These are phyloP conservation scores for Lerista edwardsae DNA, from an alignment of 2,797 vertebrate genomes.

Conservation along the genomic window DNA sequence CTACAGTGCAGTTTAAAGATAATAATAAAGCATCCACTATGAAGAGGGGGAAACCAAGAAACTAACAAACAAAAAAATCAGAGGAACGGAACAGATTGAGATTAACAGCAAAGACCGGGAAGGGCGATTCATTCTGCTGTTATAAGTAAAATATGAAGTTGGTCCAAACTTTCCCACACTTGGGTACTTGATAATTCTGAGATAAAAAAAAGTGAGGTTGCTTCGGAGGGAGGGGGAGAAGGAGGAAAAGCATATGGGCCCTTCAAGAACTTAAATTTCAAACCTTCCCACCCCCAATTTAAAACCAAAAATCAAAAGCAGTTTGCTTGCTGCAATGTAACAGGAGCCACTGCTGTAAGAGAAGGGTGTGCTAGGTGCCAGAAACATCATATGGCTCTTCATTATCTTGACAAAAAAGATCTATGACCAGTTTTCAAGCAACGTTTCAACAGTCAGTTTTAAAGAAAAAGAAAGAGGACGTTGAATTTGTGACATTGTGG, in stretches of 20 bases:
- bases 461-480: constrained; percentile 5
- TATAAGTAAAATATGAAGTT: constrained; percentile 71
- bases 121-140: constrained; percentile 66
- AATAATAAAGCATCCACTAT: constrained; percentile 76
- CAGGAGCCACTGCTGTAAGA: background rate
- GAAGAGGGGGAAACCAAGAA: constrained; percentile 78
- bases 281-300: background rate
- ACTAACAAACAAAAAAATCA: constrained; percentile 69
- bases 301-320: constrained; percentile 35
- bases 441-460: constrained; percentile 24
- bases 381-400: constrained; percentile 41
- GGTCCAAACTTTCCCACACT: constrained; percentile 61
- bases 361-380: background rate
- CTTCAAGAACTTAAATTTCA: constrained; percentile 37
- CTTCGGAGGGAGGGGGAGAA: background rate
- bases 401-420: constrained; percentile 32
- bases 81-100: constrained; percentile 77
- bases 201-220: constrained; percentile 34
- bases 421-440: constrained; percentile 41
- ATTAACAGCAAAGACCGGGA: constrained; percentile 69
- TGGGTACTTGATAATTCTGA: constrained; percentile 19
- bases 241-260: constrained; percentile 23
- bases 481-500: background rate
- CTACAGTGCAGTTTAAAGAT: constrained; percentile 91
- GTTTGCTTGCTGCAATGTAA: constrained; percentile 10